Percentiles rank a stretch among this genome's conserved stretches.
Evolutionary conservation across 2,888 invertebrate genomes (phyloP).

Genomic region (Eilema sororculum): DNA sequence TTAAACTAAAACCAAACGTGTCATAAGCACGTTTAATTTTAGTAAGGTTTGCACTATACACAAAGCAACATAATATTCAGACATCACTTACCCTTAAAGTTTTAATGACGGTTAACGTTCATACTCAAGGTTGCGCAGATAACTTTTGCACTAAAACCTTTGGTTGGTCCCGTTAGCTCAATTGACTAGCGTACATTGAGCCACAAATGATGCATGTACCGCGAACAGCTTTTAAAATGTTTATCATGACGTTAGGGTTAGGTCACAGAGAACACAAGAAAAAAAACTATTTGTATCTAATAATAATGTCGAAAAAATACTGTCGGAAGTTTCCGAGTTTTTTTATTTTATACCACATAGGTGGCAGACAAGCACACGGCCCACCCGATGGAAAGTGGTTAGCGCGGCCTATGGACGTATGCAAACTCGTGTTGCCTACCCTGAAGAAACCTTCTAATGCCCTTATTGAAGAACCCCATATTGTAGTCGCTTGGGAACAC

Average conservation of each 20-base stretch:
- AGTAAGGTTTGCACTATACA: constrained; percentile 9
- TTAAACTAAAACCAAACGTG: constrained; percentile 5
- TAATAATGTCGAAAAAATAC: no score
- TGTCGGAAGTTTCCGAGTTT: no score
- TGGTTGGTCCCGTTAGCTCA: constrained; percentile 29
- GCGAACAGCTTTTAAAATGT: constrained; percentile 52
- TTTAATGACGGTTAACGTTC: constrained; percentile 42
- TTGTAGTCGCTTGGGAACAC: no score
- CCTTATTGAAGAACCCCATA: no score
- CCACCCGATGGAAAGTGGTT: no score
- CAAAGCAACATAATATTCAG: constrained; percentile 23
- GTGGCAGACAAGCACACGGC: no score
- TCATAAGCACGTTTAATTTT: constrained; percentile 7
- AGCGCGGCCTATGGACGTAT: no score
- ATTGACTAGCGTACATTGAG: constrained; percentile 27
- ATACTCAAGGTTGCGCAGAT: constrained; percentile 26
- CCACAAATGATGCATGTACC: constrained; percentile 30
- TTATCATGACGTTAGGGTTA: constrained; percentile 27
- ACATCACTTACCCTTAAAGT: constrained; percentile 36
- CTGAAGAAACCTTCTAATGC: no score
- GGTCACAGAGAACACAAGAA: background rate
- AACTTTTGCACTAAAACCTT: constrained; percentile 47
- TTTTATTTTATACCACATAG: no score
- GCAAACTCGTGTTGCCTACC: no score
- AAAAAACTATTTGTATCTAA: background rate